These are phyloP conservation scores for Macaca mulatta DNA, from an alignment of 2,113 vertebrate species.

Conservation along the genomic window DNA sequence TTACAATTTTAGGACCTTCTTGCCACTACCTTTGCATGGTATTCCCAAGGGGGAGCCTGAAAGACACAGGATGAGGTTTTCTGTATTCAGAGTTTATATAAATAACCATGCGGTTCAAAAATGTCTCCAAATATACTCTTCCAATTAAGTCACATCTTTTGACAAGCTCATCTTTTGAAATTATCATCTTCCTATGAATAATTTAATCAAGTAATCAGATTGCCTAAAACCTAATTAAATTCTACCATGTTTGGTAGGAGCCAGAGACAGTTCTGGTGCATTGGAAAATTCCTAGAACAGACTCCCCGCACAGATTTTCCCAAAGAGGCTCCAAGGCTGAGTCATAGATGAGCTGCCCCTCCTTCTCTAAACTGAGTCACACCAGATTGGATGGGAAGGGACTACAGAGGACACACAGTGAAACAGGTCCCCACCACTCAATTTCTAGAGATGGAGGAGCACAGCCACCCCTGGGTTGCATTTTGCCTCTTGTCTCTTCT, in stretches of 20 bases:
- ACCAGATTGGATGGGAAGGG: accelerated
- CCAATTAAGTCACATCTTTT: conserved; percentile 63
- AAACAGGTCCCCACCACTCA: accelerated
- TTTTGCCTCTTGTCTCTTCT: not conserved
- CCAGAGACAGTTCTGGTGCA: not conserved
- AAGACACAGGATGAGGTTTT: not conserved
- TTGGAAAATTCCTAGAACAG: not conserved
- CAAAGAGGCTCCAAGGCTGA: accelerated
- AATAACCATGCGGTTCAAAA: conserved; percentile 12
- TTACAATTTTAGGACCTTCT: not conserved
- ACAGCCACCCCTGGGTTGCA: accelerated
- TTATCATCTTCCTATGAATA: conserved; percentile 44
- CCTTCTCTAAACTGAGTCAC: not conserved
- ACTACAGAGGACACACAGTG: accelerated
- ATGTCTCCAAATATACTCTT: conserved; percentile 36
- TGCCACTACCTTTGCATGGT: not conserved
- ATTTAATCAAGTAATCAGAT: conserved; percentile 62
- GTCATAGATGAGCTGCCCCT: not conserved
- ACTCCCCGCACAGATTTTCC: not conserved
- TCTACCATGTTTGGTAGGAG: not conserved
- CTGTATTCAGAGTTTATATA: conserved; percentile 26
- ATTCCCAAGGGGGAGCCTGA: accelerated
- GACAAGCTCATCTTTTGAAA: conserved; percentile 60
- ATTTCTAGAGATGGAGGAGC: not conserved
- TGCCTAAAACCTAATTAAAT: conserved; percentile 40